Evolutionary conservation across 2,888 invertebrate genomes (phyloP).

Genomic region (Torymus aiolomorphi): DNA sequence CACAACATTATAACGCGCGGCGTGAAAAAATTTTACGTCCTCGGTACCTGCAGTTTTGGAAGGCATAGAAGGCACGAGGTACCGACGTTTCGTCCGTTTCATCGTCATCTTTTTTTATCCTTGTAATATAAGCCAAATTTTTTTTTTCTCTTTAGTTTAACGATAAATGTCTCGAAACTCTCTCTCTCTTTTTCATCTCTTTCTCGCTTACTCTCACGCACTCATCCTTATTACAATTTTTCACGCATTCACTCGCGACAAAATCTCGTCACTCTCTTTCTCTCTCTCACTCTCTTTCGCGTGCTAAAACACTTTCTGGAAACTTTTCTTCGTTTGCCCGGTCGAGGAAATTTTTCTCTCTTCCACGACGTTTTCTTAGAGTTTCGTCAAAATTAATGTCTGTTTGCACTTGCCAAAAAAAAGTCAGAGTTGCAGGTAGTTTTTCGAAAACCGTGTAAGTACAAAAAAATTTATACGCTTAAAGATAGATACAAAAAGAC

Average conservation of each 20-base stretch:
- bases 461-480: no score
- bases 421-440: no score
- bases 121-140: constrained; percentile 55
- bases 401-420: no score
- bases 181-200: constrained; percentile 16
- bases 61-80: constrained; percentile 71
- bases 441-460: no score
- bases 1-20: constrained; percentile 7
- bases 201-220: constrained; percentile 33
- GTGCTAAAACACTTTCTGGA: constrained; percentile 41
- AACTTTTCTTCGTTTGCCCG: constrained; percentile 26
- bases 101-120: constrained; percentile 40
- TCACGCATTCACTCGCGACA: constrained; percentile 27
- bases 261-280: constrained; percentile 10
- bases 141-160: constrained; percentile 42
- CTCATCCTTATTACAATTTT: constrained; percentile 4
- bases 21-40: not conserved
- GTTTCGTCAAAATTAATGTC: no score
- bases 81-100: constrained; percentile 60
- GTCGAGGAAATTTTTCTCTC: constrained; percentile 24
- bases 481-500: no score
- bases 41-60: constrained; percentile 60
- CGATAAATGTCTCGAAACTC: constrained; percentile 49
- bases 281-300: not conserved
- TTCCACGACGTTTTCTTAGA: constrained; percentile 37